These are phyloP conservation scores for Grammomys dolichurus DNA, from an alignment of 2,113 vertebrate species.

Conservation along the genomic window DNA sequence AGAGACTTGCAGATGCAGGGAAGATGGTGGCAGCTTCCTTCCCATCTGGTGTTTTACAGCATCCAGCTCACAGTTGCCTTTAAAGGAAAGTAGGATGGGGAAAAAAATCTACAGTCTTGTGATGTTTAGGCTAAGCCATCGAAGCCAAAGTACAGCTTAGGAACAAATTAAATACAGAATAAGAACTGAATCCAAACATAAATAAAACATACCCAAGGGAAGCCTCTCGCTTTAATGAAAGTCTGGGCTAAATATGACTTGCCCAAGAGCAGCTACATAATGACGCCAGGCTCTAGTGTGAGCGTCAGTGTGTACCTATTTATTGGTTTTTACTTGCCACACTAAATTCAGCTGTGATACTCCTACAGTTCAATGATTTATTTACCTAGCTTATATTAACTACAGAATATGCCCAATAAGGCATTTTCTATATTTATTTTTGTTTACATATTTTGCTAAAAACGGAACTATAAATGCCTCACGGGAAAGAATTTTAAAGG, in stretches of 20 bases:
- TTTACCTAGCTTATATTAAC: conserved; percentile 10
- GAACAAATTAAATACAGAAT: conserved; percentile 67
- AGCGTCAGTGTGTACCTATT: not conserved
- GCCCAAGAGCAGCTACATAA: not conserved
- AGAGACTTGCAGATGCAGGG: conserved; percentile 17
- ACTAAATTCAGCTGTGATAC: not conserved
- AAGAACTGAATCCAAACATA: conserved; percentile 49
- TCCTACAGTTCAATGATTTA: not conserved
- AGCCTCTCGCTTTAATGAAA: not conserved
- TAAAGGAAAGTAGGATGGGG: conserved; percentile 58
- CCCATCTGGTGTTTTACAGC: conserved; percentile 71
- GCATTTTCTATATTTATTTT: not conserved
- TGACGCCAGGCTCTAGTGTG: not conserved
- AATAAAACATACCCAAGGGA: not conserved
- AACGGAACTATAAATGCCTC: not conserved
- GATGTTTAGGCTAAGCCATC: conserved; percentile 58
- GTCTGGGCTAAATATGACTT: conserved; percentile 38
- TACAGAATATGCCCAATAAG: not conserved
- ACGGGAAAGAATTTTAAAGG: conserved; percentile 17
- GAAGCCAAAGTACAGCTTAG: conserved; percentile 56
- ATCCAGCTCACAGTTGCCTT: conserved; percentile 9
- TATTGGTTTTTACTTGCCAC: not conserved
- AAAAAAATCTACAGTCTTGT: conserved; percentile 48
- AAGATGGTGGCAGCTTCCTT: conserved; percentile 37
- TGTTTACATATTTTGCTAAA: not conserved